These are phyloP conservation scores for Dallia pectoralis DNA, from an alignment of 2,797 vertebrate species.

Conservation along the genomic window DNA sequence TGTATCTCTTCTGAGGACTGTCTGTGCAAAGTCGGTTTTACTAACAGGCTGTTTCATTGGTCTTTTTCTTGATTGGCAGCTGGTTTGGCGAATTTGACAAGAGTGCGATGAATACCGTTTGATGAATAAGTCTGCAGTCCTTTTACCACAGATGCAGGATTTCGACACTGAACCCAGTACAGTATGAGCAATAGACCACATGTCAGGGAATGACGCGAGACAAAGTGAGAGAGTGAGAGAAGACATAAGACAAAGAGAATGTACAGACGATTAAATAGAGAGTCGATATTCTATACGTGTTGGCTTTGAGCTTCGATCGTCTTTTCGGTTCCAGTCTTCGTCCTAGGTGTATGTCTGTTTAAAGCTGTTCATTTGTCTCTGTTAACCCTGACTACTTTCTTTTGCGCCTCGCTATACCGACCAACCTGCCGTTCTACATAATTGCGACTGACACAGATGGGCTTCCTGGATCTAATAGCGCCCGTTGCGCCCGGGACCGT, in stretches of 20 bases:
- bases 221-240: background rate
- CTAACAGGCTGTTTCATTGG: conserved; percentile 2
- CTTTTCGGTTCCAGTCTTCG: background rate
- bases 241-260: background rate
- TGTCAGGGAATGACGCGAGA: background rate
- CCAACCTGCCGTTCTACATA: background rate
- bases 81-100: conserved; percentile 10
- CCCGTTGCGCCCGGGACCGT: background rate
- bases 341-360: background rate
- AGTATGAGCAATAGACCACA: background rate
- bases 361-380: background rate
- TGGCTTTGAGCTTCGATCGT: background rate
- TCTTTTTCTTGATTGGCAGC: conserved; percentile 4
- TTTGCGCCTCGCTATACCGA: background rate
- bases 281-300: background rate
- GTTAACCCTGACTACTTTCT: background rate
- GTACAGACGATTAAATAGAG: background rate
- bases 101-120: conserved; percentile 3
- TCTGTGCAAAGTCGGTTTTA: background rate
- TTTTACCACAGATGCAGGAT: background rate
- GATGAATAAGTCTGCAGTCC: background rate
- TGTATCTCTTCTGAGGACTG: background rate
- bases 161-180: background rate
- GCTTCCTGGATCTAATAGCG: background rate
- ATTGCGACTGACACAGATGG: background rate